A percentile compares a stretch with the other conserved stretches of the same genome.
phyloP scores from a whole-genome alignment of 2,888 invertebrate genomes.

The Nematopogon swammerdamellus region DNA sequence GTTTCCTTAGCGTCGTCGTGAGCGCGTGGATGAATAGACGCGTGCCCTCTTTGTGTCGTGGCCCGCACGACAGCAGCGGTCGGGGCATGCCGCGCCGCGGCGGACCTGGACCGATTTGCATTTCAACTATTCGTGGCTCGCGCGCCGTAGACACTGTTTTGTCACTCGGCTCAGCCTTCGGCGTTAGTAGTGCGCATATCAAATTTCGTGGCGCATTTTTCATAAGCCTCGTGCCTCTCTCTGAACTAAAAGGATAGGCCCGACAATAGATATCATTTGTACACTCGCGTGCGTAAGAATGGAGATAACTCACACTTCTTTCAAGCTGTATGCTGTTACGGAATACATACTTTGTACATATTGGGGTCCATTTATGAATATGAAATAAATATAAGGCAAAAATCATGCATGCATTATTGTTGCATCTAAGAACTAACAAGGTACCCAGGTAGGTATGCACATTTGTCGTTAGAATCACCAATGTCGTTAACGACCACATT shows the following conservation, averaged over 20 bases:
- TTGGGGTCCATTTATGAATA: no score
- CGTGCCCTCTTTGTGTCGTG: background rate
- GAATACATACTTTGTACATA: no score
- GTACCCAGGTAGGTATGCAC: no score
- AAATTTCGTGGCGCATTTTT: slow-evolving; percentile 53
- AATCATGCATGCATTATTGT: no score
- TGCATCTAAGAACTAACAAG: no score
- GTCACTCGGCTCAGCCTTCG: slow-evolving; percentile 17
- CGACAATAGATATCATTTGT: slow-evolving; percentile 40
- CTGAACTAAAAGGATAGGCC: slow-evolving; percentile 12
- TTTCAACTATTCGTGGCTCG: slow-evolving; percentile 52
- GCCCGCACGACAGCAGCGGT: no score
- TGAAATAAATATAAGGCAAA: no score
- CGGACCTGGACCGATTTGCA: slow-evolving; percentile 46
- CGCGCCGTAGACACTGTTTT: slow-evolving; percentile 35
- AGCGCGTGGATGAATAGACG: background rate
- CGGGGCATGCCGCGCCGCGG: slow-evolving; percentile 6
- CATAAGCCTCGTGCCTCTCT: slow-evolving; percentile 43
- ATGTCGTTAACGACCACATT: no score
- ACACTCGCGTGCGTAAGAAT: slow-evolving; percentile 46
- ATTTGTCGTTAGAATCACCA: no score
- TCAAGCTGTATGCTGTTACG: background rate
- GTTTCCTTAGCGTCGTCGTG: background rate
- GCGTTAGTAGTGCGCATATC: slow-evolving; percentile 43
- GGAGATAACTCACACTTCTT: slow-evolving; percentile 7